These are phyloP conservation scores for Apolygus lucorum DNA, from an alignment of 1,140 invertebrate species.

Conservation along the genomic window DNA sequence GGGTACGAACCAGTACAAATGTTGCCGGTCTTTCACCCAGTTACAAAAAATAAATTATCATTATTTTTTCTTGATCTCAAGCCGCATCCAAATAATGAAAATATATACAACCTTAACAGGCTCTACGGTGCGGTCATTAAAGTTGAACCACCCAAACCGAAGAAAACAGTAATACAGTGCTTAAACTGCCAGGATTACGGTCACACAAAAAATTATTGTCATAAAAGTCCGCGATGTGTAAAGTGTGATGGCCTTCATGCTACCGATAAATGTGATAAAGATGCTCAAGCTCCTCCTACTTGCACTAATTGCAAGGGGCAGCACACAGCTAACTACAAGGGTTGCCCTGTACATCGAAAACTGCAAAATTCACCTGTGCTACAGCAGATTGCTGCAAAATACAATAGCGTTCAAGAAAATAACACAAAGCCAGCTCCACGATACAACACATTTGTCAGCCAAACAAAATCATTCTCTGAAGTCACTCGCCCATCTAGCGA, in stretches of 20 bases:
- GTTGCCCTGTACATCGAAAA: too few species aligned
- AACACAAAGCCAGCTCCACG: background rate
- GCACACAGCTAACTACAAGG: too few species aligned
- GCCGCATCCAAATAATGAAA: background rate
- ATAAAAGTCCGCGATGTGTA: too few species aligned
- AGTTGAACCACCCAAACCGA: conserved; percentile 3
- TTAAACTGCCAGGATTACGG: background rate
- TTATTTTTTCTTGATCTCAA: conserved; percentile 5
- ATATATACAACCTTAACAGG: background rate
- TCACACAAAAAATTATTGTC: too few species aligned
- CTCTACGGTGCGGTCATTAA: background rate
- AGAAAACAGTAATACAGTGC: background rate
- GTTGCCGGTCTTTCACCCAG: background rate
- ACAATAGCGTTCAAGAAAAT: background rate
- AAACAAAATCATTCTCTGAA: background rate
- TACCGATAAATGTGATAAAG: too few species aligned
- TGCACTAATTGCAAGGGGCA: too few species aligned
- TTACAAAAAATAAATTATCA: background rate
- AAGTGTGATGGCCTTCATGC: too few species aligned
- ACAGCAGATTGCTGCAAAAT: background rate
- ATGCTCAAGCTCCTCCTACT: too few species aligned
- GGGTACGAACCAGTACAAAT: background rate
- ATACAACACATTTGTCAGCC: background rate
- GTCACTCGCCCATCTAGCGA: too few species aligned
- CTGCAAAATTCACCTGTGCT: too few species aligned